A percentile compares a stretch with the other conserved stretches of the same genome.
phyloP scores from a whole-genome alignment of 2,888 invertebrate species.

The Furcula furcula region DNA sequence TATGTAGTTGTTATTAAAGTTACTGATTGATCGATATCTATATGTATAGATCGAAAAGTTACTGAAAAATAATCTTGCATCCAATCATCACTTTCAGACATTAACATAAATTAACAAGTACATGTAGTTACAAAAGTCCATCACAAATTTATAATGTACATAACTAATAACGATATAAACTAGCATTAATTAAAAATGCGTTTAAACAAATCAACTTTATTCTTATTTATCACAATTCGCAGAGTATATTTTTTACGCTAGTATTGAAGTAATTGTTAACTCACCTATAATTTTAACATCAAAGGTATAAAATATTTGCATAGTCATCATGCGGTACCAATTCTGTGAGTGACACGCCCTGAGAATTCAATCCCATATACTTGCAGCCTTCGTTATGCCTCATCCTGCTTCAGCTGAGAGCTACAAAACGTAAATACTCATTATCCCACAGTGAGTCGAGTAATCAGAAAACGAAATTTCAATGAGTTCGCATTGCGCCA shows the following conservation, averaged over 20 bases:
- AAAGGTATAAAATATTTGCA: slow-evolving; percentile 40
- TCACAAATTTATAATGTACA: slow-evolving; percentile 4
- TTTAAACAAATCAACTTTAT: slow-evolving; percentile 13
- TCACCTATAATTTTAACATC: slow-evolving; percentile 53
- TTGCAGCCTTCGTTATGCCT: slow-evolving; percentile 40
- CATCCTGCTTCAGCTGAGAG: slow-evolving; percentile 67
- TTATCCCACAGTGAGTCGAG: slow-evolving; percentile 61
- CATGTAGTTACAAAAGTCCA: slow-evolving; percentile 58
- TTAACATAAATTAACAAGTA: slow-evolving; percentile 7
- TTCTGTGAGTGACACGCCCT: slow-evolving; percentile 26
- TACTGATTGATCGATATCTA: too few relatives aligned
- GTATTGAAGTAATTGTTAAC: slow-evolving; percentile 38
- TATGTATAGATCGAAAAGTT: too few relatives aligned
- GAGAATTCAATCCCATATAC: slow-evolving; percentile 39
- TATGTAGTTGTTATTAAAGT: too few relatives aligned
- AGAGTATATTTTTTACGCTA: slow-evolving; percentile 27
- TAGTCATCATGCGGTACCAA: slow-evolving; percentile 40
- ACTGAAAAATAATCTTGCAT: too few relatives aligned
- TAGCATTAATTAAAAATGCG: slow-evolving; percentile 35
- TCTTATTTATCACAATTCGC: slow-evolving; percentile 42
- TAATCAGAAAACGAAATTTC: slow-evolving; percentile 12
- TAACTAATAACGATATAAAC: slow-evolving; percentile 9
- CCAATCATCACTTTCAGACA: slow-evolving; percentile 9
- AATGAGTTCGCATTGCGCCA: slow-evolving; percentile 54
- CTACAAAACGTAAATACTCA: slow-evolving; percentile 73